A percentile compares a stretch with the other conserved stretches of the same genome.
These are phyloP conservation scores for Frieseomelitta varia DNA, from an alignment of 1,140 invertebrate species.

Conservation along the genomic window DNA sequence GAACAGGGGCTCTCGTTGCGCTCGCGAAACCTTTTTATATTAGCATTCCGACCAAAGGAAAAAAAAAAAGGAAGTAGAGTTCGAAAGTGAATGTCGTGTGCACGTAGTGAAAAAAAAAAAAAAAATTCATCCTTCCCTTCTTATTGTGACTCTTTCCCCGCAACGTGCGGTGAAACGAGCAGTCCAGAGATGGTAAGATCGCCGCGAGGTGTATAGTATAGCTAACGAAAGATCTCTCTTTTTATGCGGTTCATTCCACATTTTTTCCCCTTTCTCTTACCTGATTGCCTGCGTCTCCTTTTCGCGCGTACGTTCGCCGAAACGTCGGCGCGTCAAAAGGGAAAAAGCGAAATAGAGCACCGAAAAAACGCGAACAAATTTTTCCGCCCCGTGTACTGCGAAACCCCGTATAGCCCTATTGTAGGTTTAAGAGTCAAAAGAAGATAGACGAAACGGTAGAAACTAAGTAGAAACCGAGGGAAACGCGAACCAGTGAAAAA, in stretches of 20 bases:
- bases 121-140: no score
- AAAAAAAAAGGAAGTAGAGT: constrained; percentile 1
- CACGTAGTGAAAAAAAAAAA: constrained; percentile 14
- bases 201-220: not conserved
- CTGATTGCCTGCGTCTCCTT: not conserved
- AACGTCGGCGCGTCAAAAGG: not conserved
- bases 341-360: constrained; percentile 30
- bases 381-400: constrained; percentile 9
- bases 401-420: not conserved
- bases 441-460: not conserved
- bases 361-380: constrained; percentile 39
- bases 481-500: not conserved
- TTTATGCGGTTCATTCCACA: not conserved
- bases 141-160: constrained; percentile 40
- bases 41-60: constrained; percentile 67
- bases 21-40: constrained; percentile 45
- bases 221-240: not conserved
- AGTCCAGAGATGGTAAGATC: not conserved
- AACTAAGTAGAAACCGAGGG: not conserved
- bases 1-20: constrained; percentile 20
- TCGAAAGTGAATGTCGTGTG: constrained; percentile 1
- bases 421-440: constrained; percentile 2
- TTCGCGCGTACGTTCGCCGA: no score
- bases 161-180: constrained; percentile 53
- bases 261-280: not conserved